Evolutionary conservation across 2,888 invertebrate genomes (phyloP).

Genomic region (Carterocephalus palaemon): DNA sequence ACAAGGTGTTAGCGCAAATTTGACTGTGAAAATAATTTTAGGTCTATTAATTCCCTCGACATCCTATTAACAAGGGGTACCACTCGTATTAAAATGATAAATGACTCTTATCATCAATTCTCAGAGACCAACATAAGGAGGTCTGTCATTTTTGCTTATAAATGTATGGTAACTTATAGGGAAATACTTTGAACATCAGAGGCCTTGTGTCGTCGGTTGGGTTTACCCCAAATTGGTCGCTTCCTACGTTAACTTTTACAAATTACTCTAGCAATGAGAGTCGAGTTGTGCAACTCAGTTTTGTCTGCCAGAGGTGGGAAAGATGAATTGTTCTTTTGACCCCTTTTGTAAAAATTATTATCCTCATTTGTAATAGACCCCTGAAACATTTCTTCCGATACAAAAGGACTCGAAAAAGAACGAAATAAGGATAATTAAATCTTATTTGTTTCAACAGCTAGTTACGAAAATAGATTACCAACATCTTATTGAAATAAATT

Average conservation of each 20-base stretch:
- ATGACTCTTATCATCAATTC: slow-evolving; percentile 70
- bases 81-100: slow-evolving; percentile 75
- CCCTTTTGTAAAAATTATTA: slow-evolving; percentile 58
- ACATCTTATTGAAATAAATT: too few relatives aligned
- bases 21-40: slow-evolving; percentile 72
- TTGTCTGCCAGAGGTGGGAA: slow-evolving; percentile 46
- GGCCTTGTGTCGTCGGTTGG: slow-evolving; percentile 44
- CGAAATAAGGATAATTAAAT: too few relatives aligned
- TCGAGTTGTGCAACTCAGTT: slow-evolving; percentile 56
- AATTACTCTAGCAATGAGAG: slow-evolving; percentile 65
- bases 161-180: slow-evolving; percentile 7
- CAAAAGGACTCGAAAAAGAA: neutral
- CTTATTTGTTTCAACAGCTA: too few relatives aligned
- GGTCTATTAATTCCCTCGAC: slow-evolving; percentile 71
- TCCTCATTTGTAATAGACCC: slow-evolving; percentile 36
- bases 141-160: slow-evolving; percentile 29
- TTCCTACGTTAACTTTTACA: slow-evolving; percentile 72
- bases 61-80: slow-evolving; percentile 69
- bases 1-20: slow-evolving; percentile 54
- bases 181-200: slow-evolving; percentile 23
- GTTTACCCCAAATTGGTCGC: slow-evolving; percentile 58
- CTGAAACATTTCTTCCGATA: neutral
- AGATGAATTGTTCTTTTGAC: slow-evolving; percentile 66
- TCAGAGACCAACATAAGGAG: slow-evolving; percentile 41
- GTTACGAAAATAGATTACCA: too few relatives aligned